phyloP scores from a whole-genome alignment of 2,888 invertebrate genomes.

The Aspidiotus rigidus region DNA sequence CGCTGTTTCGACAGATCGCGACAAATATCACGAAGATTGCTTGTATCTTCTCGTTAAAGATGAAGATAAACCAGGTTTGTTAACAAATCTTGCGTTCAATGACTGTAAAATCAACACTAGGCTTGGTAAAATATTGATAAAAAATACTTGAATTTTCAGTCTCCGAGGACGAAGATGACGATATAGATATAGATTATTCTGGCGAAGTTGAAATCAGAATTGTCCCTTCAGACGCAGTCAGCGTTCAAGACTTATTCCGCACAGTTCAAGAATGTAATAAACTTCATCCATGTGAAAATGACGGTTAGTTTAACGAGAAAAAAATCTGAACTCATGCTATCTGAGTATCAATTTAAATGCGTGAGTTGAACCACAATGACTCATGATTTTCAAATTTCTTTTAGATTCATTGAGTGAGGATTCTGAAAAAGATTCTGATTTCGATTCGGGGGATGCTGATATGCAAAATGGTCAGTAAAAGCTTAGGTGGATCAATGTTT shows the following conservation, averaged over 20 bases:
- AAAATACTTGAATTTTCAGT: no score
- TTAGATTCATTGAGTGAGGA: no score
- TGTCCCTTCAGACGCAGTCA: constrained; percentile 12
- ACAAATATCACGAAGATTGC: constrained; percentile 18
- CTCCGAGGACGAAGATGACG: neutral
- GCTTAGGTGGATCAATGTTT: no score
- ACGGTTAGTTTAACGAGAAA: neutral
- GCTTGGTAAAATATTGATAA: no score
- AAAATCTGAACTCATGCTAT: no score
- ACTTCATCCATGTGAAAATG: constrained; percentile 10
- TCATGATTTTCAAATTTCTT: no score
- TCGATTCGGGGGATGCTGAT: no score
- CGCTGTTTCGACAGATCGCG: constrained; percentile 25
- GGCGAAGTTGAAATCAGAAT: constrained; percentile 22
- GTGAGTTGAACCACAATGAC: neutral
- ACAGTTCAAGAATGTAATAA: constrained; percentile 18
- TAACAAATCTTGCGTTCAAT: no score
- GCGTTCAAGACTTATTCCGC: constrained; percentile 10
- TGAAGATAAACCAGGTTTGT: constrained; percentile 12
- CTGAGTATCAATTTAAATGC: neutral
- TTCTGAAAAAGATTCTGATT: no score
- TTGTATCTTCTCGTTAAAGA: constrained; percentile 19
- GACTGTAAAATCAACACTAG: no score
- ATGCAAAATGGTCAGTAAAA: no score
- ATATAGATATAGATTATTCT: constrained; percentile 6